These are phyloP conservation scores for Colinus virginianus DNA, from an alignment of 2,113 vertebrate genomes.

Conservation along the genomic window DNA sequence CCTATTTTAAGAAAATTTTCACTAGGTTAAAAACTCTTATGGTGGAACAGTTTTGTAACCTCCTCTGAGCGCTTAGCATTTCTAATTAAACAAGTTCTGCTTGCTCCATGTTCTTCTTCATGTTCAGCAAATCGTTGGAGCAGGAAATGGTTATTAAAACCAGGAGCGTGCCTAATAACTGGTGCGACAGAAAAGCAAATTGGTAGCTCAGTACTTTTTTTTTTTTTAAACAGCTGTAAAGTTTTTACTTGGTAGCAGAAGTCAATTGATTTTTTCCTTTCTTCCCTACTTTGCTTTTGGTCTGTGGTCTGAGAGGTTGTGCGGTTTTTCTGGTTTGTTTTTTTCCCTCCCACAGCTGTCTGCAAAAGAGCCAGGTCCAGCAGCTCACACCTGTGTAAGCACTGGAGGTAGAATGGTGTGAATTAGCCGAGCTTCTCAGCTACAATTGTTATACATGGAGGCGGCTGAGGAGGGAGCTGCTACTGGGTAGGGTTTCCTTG, in stretches of 20 bases:
- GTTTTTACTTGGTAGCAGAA: constrained; percentile 72
- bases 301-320: constrained; percentile 7
- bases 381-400: constrained; percentile 72
- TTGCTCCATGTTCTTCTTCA: not conserved
- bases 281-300: constrained; percentile 50
- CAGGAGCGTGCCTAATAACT: constrained; percentile 61
- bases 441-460: not conserved
- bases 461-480: constrained; percentile 33
- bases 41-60: not conserved
- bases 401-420: constrained; percentile 45
- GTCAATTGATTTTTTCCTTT: constrained; percentile 70
- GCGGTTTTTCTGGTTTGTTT: not conserved
- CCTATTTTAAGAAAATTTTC: not conserved
- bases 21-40: not conserved
- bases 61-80: constrained; percentile 19
- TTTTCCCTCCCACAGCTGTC: constrained; percentile 49
- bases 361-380: constrained; percentile 32
- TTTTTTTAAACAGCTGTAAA: constrained; percentile 68
- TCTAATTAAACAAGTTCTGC: constrained; percentile 25
- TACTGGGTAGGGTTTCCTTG: not conserved
- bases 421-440: constrained; percentile 24
- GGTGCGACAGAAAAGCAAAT: constrained; percentile 66
- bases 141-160: constrained; percentile 42
- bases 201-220: constrained; percentile 58
- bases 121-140: constrained; percentile 21